Base-by-base conservation (phyloP, 2,888 invertebrate genomes). In the Drosophila greeni region DNA sequence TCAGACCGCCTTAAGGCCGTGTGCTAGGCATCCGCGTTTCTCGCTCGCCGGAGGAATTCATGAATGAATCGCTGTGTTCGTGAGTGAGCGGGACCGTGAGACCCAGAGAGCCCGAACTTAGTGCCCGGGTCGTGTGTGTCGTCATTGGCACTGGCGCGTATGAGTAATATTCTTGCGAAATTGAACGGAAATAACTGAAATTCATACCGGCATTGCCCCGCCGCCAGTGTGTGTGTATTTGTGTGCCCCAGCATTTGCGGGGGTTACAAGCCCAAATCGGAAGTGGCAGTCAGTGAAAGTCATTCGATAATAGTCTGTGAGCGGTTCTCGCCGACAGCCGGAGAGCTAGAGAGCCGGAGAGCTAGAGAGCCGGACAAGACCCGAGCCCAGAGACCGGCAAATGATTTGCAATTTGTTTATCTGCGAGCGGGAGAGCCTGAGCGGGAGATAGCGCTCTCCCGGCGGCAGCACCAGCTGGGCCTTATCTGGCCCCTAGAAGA, bases 141-240 rank as follows among this genome's bases (percentile, higher is more conserved):
- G 77, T 70, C 77, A 74, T 67, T 53, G 59, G 66, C 62, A 47
- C 42, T 42, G 24, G 42, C 9, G 65, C 86, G 86, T 86, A 86
- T 86, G 86, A 86, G 85, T 86, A 86, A 86, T 85, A 74, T 85
- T 86, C 87, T 86, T 75, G 76, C 75, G 86, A 86, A 87, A 86
- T 86, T 82, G 73, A 84, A 78, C 80, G 86, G 86, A 86, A 87
- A 87, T 87, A 83, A 77, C 86, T 75, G 53, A 84, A 82, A 84
- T 78, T 78, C 69, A 71, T 66, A 34, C 42, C 23, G 16, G 12
- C 34, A 18, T 5, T 26, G 45, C 18, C 26, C 26, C 11, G 40
- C n/a, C 4, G n/a, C n/a, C n/a, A n/a, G n/a, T n/a, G 40, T 40
- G 40, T 40, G 40, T 43, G 20, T 43, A 33, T 31, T 9, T 48